A percentile compares a stretch with the other conserved stretches of the same genome.
Evolutionary conservation across 92 coral and sea anemone genomes (phyloP).

Genomic region (Zoanthus sociatus): DNA sequence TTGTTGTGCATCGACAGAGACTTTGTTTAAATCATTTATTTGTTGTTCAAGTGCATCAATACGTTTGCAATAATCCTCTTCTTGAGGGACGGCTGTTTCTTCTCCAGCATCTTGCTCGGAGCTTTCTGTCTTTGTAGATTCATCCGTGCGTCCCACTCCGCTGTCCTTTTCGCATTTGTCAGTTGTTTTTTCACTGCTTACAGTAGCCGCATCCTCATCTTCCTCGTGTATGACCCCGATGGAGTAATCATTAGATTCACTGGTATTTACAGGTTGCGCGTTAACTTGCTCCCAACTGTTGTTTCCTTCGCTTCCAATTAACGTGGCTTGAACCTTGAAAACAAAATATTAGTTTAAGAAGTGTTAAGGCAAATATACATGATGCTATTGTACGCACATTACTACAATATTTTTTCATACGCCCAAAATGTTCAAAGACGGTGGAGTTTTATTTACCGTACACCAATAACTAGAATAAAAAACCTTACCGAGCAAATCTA

Average conservation of each 20-base stretch:
- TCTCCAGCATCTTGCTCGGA: slow-evolving; percentile 91
- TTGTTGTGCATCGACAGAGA: slow-evolving; percentile 44
- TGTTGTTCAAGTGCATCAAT: slow-evolving; percentile 61
- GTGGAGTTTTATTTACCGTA: neutral
- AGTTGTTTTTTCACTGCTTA: slow-evolving; percentile 75
- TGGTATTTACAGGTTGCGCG: slow-evolving; percentile 46
- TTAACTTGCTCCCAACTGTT: slow-evolving; percentile 80
- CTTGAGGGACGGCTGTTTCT: slow-evolving; percentile 65
- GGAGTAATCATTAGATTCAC: slow-evolving; percentile 67
- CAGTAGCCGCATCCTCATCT: slow-evolving; percentile 87
- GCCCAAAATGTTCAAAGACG: too few relatives aligned
- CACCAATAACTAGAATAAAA: too few relatives aligned
- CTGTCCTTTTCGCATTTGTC: slow-evolving; percentile 99
- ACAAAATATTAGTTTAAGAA: neutral
- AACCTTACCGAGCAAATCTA: too few relatives aligned
- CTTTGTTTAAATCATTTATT: slow-evolving; percentile 51
- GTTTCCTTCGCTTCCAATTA: slow-evolving; percentile 89
- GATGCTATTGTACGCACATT: neutral
- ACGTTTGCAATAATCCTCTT: slow-evolving; percentile 58
- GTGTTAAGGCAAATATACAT: too few relatives aligned
- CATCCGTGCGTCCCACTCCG: slow-evolving; percentile 95
- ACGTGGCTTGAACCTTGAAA: slow-evolving; percentile 89
- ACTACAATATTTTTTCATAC: too few relatives aligned
- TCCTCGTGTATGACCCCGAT: slow-evolving; percentile 96
- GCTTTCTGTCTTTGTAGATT: slow-evolving; percentile 91